Percentiles rank a stretch among this genome's conserved stretches.
These are phyloP conservation scores for Orthonevra nobilis DNA, from an alignment of 2,888 invertebrate species.

Conservation along the genomic window DNA sequence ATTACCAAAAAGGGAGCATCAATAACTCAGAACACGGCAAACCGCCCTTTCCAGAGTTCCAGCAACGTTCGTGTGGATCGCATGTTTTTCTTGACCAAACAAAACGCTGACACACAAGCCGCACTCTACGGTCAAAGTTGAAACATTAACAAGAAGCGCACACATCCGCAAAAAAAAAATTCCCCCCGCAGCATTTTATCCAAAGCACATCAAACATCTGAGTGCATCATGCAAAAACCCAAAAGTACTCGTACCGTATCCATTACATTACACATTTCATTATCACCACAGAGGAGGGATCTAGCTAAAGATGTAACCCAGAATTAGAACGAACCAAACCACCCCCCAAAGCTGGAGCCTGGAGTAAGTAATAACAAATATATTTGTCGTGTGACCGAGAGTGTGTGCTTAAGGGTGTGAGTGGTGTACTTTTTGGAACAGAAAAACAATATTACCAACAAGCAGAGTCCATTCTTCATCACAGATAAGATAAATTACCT, in stretches of 20 bases:
- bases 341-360: too few species aligned
- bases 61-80: background rate
- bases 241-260: slow-evolving; percentile 39
- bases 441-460: slow-evolving; percentile 62
- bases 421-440: too few species aligned
- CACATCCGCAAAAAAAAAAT: too few species aligned
- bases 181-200: too few species aligned
- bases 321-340: too few species aligned
- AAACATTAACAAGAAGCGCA: slow-evolving; percentile 21
- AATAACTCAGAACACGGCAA: too few species aligned
- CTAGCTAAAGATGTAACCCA: too few species aligned
- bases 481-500: slow-evolving; percentile 69
- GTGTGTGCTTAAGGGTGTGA: slow-evolving; percentile 11
- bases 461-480: slow-evolving; percentile 68
- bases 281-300: slow-evolving; percentile 52
- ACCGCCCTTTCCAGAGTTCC: background rate
- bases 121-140: slow-evolving; percentile 2
- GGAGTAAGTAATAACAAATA: too few species aligned
- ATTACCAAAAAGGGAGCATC: too few species aligned
- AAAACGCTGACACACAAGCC: background rate
- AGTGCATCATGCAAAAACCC: slow-evolving; percentile 56
- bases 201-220: slow-evolving; percentile 51
- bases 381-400: background rate
- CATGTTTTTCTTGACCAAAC: background rate
- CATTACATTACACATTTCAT: slow-evolving; percentile 57